These are phyloP conservation scores for Hypsopygia costalis DNA, from an alignment of 2,888 invertebrate species.

Conservation along the genomic window DNA sequence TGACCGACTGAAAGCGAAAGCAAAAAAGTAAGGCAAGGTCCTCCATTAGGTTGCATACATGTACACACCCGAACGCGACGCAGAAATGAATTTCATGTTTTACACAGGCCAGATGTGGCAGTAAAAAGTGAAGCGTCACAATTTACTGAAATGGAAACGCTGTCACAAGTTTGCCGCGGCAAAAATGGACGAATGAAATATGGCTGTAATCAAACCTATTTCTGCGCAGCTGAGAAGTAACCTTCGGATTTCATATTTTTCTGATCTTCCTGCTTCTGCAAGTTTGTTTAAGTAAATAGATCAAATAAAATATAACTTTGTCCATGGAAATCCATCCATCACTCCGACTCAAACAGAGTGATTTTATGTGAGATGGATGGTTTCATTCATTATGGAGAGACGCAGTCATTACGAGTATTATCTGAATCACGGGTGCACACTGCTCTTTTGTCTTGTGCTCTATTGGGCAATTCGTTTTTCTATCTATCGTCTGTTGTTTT, in stretches of 20 bases:
- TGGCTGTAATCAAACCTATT: slow-evolving; percentile 42
- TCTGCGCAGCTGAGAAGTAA: slow-evolving; percentile 8
- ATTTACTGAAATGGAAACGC: slow-evolving; percentile 43
- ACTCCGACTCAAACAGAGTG: too few species aligned
- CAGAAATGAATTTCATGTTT: slow-evolving; percentile 34
- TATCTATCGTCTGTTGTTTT: too few species aligned
- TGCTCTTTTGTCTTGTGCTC: too few species aligned
- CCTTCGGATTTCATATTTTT: slow-evolving; percentile 1
- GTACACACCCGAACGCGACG: slow-evolving; percentile 2
- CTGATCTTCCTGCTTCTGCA: not conserved
- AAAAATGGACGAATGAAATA: slow-evolving; percentile 48
- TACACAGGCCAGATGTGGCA: slow-evolving; percentile 32
- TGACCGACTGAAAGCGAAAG: too few species aligned
- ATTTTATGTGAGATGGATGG: too few species aligned
- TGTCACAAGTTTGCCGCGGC: slow-evolving; percentile 38
- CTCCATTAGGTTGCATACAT: slow-evolving; percentile 10
- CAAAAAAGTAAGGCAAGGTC: not conserved
- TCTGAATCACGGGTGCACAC: too few species aligned
- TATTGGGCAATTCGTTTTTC: too few species aligned
- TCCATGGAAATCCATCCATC: too few species aligned
- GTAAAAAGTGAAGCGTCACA: slow-evolving; percentile 47
- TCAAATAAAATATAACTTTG: too few species aligned
- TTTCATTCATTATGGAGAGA: too few species aligned
- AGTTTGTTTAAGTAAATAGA: too few species aligned
- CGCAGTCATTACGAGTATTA: too few species aligned